phyloP scores from a whole-genome alignment of 2,888 invertebrate genomes.

The Epistrophella euchroma region DNA sequence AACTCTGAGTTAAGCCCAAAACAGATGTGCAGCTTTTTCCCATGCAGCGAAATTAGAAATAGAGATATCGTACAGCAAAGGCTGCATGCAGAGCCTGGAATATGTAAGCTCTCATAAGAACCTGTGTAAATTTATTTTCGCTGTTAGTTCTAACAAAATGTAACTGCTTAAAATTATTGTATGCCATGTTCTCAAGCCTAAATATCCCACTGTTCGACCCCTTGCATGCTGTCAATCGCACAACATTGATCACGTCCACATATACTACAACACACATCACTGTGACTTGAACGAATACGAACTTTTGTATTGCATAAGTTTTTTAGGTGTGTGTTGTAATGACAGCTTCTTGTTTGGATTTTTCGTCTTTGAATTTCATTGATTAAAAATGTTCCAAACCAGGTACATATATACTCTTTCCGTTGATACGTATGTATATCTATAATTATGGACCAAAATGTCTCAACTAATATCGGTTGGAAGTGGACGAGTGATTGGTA shows the following conservation, averaged over 20 bases:
- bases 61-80: too few relatives aligned
- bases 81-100: too few relatives aligned
- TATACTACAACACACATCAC: slow-evolving; percentile 13
- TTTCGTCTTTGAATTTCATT: slow-evolving; percentile 70
- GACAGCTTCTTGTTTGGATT: slow-evolving; percentile 69
- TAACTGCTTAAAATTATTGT: not conserved
- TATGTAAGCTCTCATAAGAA: too few relatives aligned
- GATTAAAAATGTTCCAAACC: slow-evolving; percentile 57
- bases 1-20: too few relatives aligned
- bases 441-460: slow-evolving; percentile 69
- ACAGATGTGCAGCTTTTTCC: too few relatives aligned
- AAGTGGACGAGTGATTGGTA: slow-evolving; percentile 57
- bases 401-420: not conserved
- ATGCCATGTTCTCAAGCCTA: not conserved
- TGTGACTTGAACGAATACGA: slow-evolving; percentile 41
- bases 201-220: slow-evolving; percentile 19
- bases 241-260: slow-evolving; percentile 46
- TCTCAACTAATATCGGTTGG: slow-evolving; percentile 62
- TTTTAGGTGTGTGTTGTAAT: slow-evolving; percentile 65
- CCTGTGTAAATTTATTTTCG: too few relatives aligned
- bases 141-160: too few relatives aligned
- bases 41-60: too few relatives aligned
- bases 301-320: slow-evolving; percentile 59
- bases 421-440: slow-evolving; percentile 8
- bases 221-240: slow-evolving; percentile 21